phyloP scores from a whole-genome alignment of 2,113 vertebrate species.

The Nipponia nippon region DNA sequence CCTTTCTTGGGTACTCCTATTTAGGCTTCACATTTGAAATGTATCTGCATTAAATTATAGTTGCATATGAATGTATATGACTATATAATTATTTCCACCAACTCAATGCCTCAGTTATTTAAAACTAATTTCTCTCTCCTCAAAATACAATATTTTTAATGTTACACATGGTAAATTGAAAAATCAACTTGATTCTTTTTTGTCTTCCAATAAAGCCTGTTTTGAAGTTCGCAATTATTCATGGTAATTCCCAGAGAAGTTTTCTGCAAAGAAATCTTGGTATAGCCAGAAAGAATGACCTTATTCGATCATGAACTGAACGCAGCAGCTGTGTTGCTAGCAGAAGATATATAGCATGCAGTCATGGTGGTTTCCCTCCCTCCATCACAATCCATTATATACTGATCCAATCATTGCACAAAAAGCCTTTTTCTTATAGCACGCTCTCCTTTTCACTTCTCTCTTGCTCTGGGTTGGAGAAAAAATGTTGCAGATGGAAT shows the following conservation, averaged over 20 bases:
- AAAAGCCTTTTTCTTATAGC: slow-evolving; percentile 67
- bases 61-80: background rate
- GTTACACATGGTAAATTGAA: background rate
- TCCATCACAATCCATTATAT: slow-evolving; percentile 2
- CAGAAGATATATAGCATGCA: background rate
- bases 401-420: slow-evolving; percentile 62
- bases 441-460: slow-evolving; percentile 36
- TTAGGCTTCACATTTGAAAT: background rate
- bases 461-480: background rate
- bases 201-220: background rate
- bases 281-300: slow-evolving; percentile 52
- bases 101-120: background rate
- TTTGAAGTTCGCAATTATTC: slow-evolving; percentile 23
- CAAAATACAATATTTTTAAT: background rate
- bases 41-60: background rate
- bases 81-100: background rate
- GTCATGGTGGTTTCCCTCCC: slow-evolving; percentile 32
- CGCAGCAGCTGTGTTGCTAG: slow-evolving; percentile 67
- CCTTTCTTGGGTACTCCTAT: background rate
- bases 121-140: background rate
- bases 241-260: background rate
- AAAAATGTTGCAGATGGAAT: slow-evolving; percentile 61
- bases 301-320: slow-evolving; percentile 41
- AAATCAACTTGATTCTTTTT: background rate
- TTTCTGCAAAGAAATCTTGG: slow-evolving; percentile 22